Percentiles rank a stretch among this genome's conserved stretches.
Evolutionary conservation across 2,888 invertebrate genomes (phyloP).

Genomic region (Exephanes ischioxanthus): DNA sequence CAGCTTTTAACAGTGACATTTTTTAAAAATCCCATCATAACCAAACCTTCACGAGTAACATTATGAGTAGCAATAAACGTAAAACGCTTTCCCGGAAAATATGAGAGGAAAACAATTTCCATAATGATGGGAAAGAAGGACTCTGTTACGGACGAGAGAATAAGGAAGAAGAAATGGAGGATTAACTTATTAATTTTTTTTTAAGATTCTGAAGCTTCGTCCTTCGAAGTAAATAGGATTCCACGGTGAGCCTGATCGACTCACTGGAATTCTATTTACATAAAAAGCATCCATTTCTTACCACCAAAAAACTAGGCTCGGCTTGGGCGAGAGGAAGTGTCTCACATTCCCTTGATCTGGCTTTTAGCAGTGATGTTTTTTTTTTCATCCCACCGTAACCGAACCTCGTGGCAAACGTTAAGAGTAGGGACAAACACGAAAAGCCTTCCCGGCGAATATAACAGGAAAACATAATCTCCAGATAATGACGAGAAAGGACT

Average conservation of each 20-base stretch:
- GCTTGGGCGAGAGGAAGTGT: too few relatives aligned
- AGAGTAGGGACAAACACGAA: neutral
- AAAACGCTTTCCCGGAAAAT: neutral
- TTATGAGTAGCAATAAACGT: conserved; percentile 2
- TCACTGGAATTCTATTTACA: too few relatives aligned
- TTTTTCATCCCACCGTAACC: neutral
- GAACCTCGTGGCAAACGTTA: neutral
- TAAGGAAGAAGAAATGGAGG: too few relatives aligned
- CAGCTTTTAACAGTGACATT: neutral
- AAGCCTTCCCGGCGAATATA: conserved; percentile 37
- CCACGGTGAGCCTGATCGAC: too few relatives aligned
- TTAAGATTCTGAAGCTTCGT: too few relatives aligned
- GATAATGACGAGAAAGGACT: conserved; percentile 37
- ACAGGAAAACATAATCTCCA: conserved; percentile 58
- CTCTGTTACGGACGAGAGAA: too few relatives aligned
- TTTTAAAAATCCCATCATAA: neutral
- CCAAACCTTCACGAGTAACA: neutral
- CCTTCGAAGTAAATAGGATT: too few relatives aligned
- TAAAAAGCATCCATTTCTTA: too few relatives aligned
- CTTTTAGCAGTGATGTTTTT: neutral
- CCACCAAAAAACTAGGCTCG: neutral
- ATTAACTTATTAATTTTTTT: too few relatives aligned
- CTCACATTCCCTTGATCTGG: neutral
- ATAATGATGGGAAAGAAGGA: too few relatives aligned
- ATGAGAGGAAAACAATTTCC: too few relatives aligned